A percentile compares a stretch with the other conserved stretches of the same genome.
These are phyloP conservation scores for Steinernema feltiae DNA, from an alignment of 1,140 invertebrate species.

Conservation along the genomic window DNA sequence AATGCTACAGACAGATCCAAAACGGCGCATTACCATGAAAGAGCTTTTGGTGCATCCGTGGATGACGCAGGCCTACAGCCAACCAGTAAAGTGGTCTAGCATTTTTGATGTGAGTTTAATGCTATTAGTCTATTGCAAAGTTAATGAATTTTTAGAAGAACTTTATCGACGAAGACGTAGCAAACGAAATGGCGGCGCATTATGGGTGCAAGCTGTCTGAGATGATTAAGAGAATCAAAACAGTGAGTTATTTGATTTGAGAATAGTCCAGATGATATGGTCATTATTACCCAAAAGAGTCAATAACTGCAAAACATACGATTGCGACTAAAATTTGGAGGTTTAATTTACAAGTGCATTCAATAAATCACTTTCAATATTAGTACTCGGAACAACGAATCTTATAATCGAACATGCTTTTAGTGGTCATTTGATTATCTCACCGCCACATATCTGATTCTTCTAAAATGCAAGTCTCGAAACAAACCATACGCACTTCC, in stretches of 20 bases:
- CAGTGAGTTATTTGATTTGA: too few species aligned
- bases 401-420: too few species aligned
- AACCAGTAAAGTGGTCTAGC: constrained; percentile 61
- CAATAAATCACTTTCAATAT: too few species aligned
- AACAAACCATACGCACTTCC: constrained; percentile 58
- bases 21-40: constrained; percentile 68
- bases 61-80: constrained; percentile 64
- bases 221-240: constrained; percentile 58
- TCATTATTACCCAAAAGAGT: too few species aligned
- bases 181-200: constrained; percentile 66
- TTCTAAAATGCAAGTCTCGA: constrained; percentile 67
- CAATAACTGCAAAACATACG: too few species aligned
- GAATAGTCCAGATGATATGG: too few species aligned
- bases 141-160: constrained; percentile 48
- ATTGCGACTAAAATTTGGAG: neutral
- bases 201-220: constrained; percentile 59
- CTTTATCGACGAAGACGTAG: constrained; percentile 66
- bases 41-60: constrained; percentile 71
- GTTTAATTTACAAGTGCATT: too few species aligned
- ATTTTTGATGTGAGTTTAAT: constrained; percentile 62
- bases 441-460: constrained; percentile 72
- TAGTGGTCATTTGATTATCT: constrained; percentile 71
- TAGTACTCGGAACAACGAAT: too few species aligned
- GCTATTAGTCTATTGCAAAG: constrained; percentile 53
- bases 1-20: constrained; percentile 73